phyloP scores from a whole-genome alignment of 53 echinoderm and acorn worm genomes.

The Patiria pectinifera region DNA sequence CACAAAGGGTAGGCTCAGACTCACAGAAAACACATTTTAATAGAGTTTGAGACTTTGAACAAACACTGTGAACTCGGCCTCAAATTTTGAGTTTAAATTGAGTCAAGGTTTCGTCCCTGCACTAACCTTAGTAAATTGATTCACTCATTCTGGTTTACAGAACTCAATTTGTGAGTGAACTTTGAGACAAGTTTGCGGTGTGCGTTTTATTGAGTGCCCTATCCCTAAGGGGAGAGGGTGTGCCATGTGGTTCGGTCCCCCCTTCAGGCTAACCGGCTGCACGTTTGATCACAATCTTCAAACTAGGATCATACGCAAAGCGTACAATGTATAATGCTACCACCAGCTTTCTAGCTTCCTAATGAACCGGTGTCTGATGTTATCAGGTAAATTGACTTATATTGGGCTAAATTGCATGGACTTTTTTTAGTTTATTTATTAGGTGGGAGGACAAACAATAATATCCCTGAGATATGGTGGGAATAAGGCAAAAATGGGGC shows the following conservation, averaged over 20 bases:
- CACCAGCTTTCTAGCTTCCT: constrained; percentile 14
- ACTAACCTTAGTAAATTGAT: not conserved
- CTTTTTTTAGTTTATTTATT: constrained; percentile 6
- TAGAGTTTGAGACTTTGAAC: no score
- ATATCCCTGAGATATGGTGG: constrained; percentile 5
- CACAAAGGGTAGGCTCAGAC: no score
- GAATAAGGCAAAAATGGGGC: not conserved
- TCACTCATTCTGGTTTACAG: not conserved
- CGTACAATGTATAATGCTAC: not conserved
- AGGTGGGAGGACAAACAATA: constrained; percentile 9
- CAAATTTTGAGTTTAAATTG: no score
- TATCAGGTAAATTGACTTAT: constrained; percentile 50
- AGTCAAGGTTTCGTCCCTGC: no score
- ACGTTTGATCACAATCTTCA: not conserved
- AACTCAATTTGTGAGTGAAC: not conserved
- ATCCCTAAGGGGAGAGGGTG: not conserved
- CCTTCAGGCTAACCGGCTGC: constrained; percentile 33
- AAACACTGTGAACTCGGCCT: no score
- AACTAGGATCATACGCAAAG: not conserved
- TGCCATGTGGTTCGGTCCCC: constrained; percentile 4
- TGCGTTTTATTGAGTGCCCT: not conserved
- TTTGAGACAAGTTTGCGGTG: not conserved
- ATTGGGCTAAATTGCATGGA: constrained; percentile 14
- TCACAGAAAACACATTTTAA: no score
- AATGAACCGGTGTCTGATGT: constrained; percentile 29